Evolutionary conservation across 2,888 invertebrate species (phyloP), one percentile per base, ranked within the genome.

Genomic region (Deilephila elpenor): DNA sequence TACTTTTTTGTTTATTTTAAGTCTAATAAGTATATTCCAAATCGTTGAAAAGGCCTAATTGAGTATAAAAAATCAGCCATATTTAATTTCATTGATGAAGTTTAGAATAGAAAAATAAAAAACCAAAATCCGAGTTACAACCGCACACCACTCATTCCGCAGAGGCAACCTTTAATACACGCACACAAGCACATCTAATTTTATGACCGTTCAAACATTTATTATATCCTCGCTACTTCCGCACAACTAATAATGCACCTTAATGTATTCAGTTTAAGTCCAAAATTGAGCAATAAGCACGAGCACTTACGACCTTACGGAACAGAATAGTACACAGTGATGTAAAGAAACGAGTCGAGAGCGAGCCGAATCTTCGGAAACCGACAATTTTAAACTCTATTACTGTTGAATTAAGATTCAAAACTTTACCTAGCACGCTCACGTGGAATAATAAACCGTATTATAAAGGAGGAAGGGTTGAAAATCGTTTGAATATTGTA

Each of bases 131-230:
- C 80, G 80, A 90, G 91, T 80, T 91, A 76, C 90, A 90, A 85
- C 75, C 76, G 78, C 81, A 78, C 78, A 76, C 84, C 77, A 75
- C 78, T 83, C 88, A 85, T 71, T 75, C 77, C 79, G 75, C 83
- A 80, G 80, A 83, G 51, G 86, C 85, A 85, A 88, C 88, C 86
- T 92, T 91, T 90, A 91, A 90, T 89, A 89, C 86, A 90, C 92
- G 78, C 91, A 92, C 89, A 90, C 89, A 86, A 76, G 70, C 74
- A 75, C 83, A 85, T 76, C 83, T 86, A 86, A 91, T 90, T 91
- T 91, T 89, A 93, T 84, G 85, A 84, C 84, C 74, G 79, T 71
- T 73, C 56, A 75, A 37, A 71, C 71, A 59, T 59, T 71, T 59
- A 34, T 59, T 34, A 59, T 71, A 67, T 67, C 67, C 25, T 6